phyloP scores from a whole-genome alignment of 2,113 vertebrate species.

The Sander vitreus region DNA sequence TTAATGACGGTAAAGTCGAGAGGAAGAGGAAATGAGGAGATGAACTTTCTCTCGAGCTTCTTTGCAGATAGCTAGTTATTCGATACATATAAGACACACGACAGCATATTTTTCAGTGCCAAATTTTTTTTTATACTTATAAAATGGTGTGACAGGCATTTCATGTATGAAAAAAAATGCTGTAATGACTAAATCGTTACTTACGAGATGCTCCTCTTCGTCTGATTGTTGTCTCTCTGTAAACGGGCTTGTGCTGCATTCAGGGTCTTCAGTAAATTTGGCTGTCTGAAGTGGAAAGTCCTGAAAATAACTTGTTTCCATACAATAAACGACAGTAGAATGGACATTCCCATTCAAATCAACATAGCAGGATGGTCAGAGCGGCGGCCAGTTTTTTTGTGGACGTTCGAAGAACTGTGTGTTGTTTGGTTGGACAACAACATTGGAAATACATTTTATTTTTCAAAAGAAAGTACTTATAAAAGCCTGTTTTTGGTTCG shows the following conservation, averaged over 20 bases:
- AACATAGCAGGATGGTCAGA: no score
- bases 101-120: not conserved
- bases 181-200: not conserved
- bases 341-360: no score
- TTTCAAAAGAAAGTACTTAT: no score
- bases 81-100: rapidly evolving
- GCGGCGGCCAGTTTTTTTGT: no score
- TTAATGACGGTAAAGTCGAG: conserved; percentile 20
- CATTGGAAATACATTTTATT: no score
- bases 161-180: not conserved
- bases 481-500: no score
- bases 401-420: no score
- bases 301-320: not conserved
- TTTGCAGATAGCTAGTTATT: not conserved
- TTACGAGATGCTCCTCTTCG: conserved; percentile 33
- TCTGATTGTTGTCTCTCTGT: not conserved
- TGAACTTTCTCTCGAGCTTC: conserved; percentile 6
- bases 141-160: not conserved
- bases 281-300: rapidly evolving
- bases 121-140: rapidly evolving
- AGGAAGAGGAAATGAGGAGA: conserved; percentile 40
- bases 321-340: no score
- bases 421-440: no score
- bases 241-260: conserved; percentile 37
- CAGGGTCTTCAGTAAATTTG: conserved; percentile 5